Evolutionary conservation across 2,797 vertebrate species (phyloP), one percentile per base, ranked within the genome.

Genomic region (Bufotes viridis): DNA sequence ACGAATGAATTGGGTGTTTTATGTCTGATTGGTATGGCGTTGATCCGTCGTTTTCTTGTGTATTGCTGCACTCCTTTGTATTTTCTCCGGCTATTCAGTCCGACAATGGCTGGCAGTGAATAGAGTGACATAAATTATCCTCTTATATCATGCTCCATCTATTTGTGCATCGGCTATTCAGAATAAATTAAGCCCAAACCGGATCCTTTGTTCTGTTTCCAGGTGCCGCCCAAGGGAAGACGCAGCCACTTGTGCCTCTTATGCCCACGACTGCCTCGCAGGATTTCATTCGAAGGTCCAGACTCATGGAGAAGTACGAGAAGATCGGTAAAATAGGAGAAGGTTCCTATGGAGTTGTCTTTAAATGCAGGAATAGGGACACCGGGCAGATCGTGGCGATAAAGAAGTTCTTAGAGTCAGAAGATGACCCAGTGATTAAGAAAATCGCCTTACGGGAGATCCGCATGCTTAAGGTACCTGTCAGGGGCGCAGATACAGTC

Each of bases 401-500:
- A 91, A 99, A 99, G 94, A 98, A 96, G 94, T 99, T 98, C 91
- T 93, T 98, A 92, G 98, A 99, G 90, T 96, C 98, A 0, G 98
- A 99, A 90, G 98, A 99, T 9, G 97, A 99, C 76, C 97, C 98
- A 7, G 92, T 97, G 85, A 98, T 99, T 89, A 96, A 94, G 86
- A 98, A 98, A 93, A 97, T 99, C 34, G 97, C 98, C 0, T 95
- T 98, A 88, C 93, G 98, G 88, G 98, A 99, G 95, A 96, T 98
- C 91, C 94, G 97, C 82, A 96, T 99, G 98, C 95, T 99, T 1
- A 98, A 98, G 97, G 98, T 98, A 91, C 8, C 6, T n/a, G 53
- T 5, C 11, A 58, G 55, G 51, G 4, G 18, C 18, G 20, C n/a
- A 58, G 3, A 74, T 81, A 81, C 42, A 13, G 20, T 67, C 29